A percentile compares a stretch with the other conserved stretches of the same genome.
Evolutionary conservation across 2,113 vertebrate species (phyloP).

Genomic region (Stigmatopora argus): DNA sequence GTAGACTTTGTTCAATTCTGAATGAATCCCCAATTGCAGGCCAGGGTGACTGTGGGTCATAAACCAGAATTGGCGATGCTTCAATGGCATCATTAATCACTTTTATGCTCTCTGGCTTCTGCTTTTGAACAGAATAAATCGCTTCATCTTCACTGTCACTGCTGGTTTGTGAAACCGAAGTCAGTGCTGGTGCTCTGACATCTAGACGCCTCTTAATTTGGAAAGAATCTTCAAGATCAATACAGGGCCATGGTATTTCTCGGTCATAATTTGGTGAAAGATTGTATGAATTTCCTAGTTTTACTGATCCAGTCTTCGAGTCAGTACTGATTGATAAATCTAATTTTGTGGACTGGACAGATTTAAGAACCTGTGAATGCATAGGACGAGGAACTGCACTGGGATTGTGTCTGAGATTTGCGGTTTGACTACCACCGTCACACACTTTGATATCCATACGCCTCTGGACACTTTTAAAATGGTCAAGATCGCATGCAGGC

Average conservation of each 20-base stretch:
- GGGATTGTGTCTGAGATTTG: not conserved
- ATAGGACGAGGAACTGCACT: not conserved
- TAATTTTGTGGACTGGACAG: not conserved
- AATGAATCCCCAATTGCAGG: not conserved
- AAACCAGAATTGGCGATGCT: not conserved
- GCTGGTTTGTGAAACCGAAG: constrained; percentile 16
- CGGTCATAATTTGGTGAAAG: not conserved
- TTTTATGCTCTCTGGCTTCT: not conserved
- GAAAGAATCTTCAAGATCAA: not conserved
- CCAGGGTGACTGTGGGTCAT: not conserved
- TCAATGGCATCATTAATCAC: not conserved
- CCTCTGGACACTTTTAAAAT: constrained; percentile 1
- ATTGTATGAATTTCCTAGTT: not conserved
- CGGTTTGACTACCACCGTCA: not conserved
- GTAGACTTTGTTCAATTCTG: not conserved
- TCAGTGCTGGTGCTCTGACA: constrained; percentile 10
- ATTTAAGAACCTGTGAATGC: not conserved
- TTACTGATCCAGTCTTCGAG: constrained; percentile 18
- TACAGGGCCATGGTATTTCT: not conserved
- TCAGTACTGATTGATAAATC: constrained; percentile 29
- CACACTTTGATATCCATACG: constrained; percentile 15
- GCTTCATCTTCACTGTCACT: constrained; percentile 22
- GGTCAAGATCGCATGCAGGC: not conserved
- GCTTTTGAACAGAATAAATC: not conserved
- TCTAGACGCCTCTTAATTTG: constrained; percentile 5